Evolutionary conservation across 2,797 vertebrate genomes (phyloP), one percentile per base, ranked within the genome.

Genomic region (Sphenopsis melanotis): DNA sequence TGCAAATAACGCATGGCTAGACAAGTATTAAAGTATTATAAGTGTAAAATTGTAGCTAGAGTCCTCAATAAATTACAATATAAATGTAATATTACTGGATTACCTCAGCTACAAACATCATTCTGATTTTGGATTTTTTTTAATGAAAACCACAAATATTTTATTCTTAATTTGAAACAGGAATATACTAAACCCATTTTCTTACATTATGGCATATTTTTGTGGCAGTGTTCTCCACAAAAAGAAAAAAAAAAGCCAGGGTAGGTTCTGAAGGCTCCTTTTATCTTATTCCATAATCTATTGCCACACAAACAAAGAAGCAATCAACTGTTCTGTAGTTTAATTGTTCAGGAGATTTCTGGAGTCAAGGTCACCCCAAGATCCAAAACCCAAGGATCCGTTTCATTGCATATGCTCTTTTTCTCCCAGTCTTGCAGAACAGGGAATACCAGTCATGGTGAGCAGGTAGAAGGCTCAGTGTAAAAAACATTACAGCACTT

Each of bases 291-390:
- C 63, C 53, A n/a, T 80, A 29, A 90, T 56, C 53, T 85, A 8
- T 17, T 61, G 66, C 59, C 15, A 69, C 47, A 56, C 32, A 70
- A 72, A 72, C 41, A 92, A 56, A 91, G 78, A 86, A 85, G 15
- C 50, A 75, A 63, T 49, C 50, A 65, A 22, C 46, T 87, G 64
- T 68, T 84, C 41, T 60, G 36, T 49, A 83, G 34, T 64, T 3
- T 65, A 83, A 64, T 39, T 80, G 64, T 88, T 86, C 55, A 69
- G 37, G 22, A 85, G 56, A 59, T 69, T 42, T 1, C 1, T 46
- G 36, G 50, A 94, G 34, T 52, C 87, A 86, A 95, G 92, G 79
- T 88, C 80, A 94, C 30, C 57, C 81, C 34, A 53, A 82, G 42
- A 93, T 59, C 18, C 52, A 68, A 85, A 83, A 89, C 29, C 53